Conservation (phyloP, 37 sponge, comb jelly and placozoan species). For the Halisarca cf. caerulea region DNA sequence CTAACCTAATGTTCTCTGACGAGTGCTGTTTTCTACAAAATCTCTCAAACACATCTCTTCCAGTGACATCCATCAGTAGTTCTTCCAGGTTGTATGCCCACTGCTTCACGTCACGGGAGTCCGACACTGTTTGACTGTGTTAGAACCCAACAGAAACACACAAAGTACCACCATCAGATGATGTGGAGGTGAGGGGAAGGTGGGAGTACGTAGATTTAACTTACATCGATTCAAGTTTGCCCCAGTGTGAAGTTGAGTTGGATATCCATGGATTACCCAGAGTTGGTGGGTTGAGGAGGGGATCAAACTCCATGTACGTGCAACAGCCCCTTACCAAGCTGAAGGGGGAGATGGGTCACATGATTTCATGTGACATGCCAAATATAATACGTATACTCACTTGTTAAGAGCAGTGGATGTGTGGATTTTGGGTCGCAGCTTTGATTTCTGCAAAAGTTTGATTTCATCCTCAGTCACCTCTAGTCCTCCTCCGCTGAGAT, state of each 20-base stretch:
- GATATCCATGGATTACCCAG: slow-evolving; percentile 73
- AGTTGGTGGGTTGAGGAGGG: slow-evolving; percentile 42
- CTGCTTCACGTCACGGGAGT: slow-evolving; percentile 28
- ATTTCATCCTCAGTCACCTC: not conserved
- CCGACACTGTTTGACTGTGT: slow-evolving; percentile 18
- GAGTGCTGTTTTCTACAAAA: slow-evolving; percentile 63
- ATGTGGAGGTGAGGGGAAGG: not conserved
- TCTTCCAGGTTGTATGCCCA: slow-evolving; percentile 72
- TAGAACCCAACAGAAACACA: not conserved
- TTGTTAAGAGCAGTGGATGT: slow-evolving; percentile 52
- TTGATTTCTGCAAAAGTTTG: not conserved
- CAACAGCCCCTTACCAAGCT: slow-evolving; percentile 41
- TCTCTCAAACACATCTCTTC: slow-evolving; percentile 60
- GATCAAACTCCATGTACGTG: slow-evolving; percentile 63
- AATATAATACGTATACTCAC: slow-evolving; percentile 2
- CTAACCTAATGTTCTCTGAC: slow-evolving; percentile 67
- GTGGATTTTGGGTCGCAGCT: slow-evolving; percentile 10
- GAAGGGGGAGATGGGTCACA: not conserved
- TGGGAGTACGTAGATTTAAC: not conserved
- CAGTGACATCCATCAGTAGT: slow-evolving; percentile 67
- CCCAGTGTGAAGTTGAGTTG: slow-evolving; percentile 51
- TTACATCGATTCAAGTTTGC: slow-evolving; percentile 57
- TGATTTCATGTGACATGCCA: not conserved
- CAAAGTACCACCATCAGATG: not conserved
- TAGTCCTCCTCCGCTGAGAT: not conserved